Evolutionary conservation across 2,797 vertebrate species (phyloP).

Genomic region (Enteromius anoplus): DNA sequence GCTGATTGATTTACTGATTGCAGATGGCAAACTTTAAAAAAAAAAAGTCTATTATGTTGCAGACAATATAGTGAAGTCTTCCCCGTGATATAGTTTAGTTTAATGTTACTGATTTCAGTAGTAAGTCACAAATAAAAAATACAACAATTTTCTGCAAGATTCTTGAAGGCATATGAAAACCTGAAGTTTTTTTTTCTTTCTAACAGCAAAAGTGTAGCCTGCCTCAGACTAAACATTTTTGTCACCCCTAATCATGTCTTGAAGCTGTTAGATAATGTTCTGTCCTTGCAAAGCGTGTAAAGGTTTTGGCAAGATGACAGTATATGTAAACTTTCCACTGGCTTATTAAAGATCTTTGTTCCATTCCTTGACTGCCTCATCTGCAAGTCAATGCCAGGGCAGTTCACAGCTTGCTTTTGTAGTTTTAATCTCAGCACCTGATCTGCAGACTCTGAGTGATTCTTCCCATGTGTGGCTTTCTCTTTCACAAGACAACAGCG

Average conservation of each 20-base stretch:
- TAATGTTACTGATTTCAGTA: background rate
- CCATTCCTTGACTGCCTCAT: constrained; percentile 49
- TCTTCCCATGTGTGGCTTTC: constrained; percentile 24
- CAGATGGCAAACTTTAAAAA: no score
- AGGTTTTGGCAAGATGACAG: constrained; percentile 41
- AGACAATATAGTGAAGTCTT: background rate
- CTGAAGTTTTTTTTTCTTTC: constrained; percentile 19
- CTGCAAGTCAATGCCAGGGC: constrained; percentile 25
- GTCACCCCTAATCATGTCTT: constrained; percentile 53
- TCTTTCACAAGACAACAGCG: background rate
- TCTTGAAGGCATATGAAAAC: constrained; percentile 42
- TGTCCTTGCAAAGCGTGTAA: constrained; percentile 36
- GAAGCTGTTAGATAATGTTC: constrained; percentile 42
- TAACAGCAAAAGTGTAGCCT: constrained; percentile 50
- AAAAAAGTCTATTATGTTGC: no score
- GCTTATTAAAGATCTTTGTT: constrained; percentile 47
- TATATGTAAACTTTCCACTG: constrained; percentile 55
- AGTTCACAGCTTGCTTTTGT: constrained; percentile 16
- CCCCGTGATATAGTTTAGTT: background rate
- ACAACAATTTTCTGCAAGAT: background rate
- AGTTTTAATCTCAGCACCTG: constrained; percentile 46
- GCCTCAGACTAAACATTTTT: constrained; percentile 57
- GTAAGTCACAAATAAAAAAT: background rate
- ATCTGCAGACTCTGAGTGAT: constrained; percentile 30
- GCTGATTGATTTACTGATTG: no score